phyloP scores from a whole-genome alignment of 2,113 vertebrate species.

The Oriolus oriolus region DNA sequence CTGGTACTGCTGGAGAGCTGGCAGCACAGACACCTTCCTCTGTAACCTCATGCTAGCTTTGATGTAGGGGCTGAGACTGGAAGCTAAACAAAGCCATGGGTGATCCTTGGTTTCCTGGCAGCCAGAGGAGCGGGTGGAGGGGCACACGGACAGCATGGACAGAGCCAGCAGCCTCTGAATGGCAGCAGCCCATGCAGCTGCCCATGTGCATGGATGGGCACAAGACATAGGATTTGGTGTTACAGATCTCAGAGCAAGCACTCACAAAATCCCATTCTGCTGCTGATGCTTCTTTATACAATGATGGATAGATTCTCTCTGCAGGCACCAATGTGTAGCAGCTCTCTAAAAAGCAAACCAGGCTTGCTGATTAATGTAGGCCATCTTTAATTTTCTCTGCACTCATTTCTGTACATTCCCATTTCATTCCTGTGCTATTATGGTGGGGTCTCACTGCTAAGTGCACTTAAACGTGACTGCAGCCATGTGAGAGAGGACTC shows the following conservation, averaged over 20 bases:
- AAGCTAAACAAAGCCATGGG: not conserved
- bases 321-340: not conserved
- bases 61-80: not conserved
- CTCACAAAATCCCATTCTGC: not conserved
- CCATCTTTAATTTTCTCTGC: not conserved
- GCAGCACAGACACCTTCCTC: not conserved
- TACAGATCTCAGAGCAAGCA: not conserved
- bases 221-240: not conserved
- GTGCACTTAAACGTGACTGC: not conserved
- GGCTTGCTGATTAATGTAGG: not conserved
- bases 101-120: not conserved
- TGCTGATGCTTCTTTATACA: not conserved
- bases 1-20: not conserved
- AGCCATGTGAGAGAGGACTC: not conserved
- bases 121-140: not conserved
- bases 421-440: not conserved
- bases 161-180: not conserved
- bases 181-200: not conserved
- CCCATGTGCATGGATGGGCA: not conserved
- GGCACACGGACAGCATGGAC: fast-evolving
- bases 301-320: not conserved
- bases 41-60: not conserved
- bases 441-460: not conserved
- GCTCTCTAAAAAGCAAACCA: not conserved
- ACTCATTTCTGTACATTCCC: not conserved